Conservation (phyloP, 2,888 invertebrate species). For the Pasiphila rectangulata region DNA sequence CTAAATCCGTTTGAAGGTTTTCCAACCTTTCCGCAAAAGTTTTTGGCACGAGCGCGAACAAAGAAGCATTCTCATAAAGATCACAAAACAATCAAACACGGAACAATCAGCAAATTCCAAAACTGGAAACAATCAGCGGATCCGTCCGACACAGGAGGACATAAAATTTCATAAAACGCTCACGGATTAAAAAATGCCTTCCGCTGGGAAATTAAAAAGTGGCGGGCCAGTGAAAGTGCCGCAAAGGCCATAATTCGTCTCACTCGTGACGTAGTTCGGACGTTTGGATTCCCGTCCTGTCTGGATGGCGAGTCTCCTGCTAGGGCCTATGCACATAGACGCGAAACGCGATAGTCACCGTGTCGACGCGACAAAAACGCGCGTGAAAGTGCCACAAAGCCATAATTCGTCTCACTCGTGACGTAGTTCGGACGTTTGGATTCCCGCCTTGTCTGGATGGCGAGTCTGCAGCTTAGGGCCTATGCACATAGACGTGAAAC, state of each 20-base stretch:
- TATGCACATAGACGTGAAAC: not conserved
- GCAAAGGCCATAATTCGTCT: constrained; percentile 75
- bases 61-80: constrained; percentile 33
- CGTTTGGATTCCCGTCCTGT: constrained; percentile 50
- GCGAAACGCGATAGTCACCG: too few relatives aligned
- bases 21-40: constrained; percentile 29
- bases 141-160: constrained; percentile 55
- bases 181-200: constrained; percentile 71
- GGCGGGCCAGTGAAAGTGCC: constrained; percentile 66
- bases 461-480: not conserved
- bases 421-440: constrained; percentile 52
- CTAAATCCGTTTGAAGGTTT: constrained; percentile 27
- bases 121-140: constrained; percentile 56
- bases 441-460: constrained; percentile 51
- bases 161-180: constrained; percentile 70
- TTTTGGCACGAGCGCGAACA: constrained; percentile 28
- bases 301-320: constrained; percentile 39
- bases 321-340: not conserved
- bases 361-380: too few relatives aligned
- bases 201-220: constrained; percentile 71
- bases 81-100: constrained; percentile 36
- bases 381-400: constrained; percentile 74
- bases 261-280: constrained; percentile 54
- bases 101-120: constrained; percentile 55
- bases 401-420: constrained; percentile 71